Conservation (phyloP, 2,888 invertebrate genomes). For the Chaetogeoica ovagalla region DNA sequence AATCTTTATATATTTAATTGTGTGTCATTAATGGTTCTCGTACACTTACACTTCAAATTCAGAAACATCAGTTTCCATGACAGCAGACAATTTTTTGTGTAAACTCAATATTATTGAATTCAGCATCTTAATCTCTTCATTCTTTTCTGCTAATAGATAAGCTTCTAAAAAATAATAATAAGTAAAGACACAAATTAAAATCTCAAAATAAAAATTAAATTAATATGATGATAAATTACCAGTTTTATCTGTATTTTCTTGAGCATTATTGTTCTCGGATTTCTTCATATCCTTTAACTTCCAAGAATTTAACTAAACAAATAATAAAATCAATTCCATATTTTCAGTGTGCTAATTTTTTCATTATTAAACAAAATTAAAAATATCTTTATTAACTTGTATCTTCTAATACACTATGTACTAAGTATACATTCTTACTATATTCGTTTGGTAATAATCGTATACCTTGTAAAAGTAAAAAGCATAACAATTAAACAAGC, state of each 20-base stretch:
- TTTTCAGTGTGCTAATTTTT: not conserved
- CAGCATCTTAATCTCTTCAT: slow-evolving; percentile 47
- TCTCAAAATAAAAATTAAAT: not conserved
- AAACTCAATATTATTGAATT: slow-evolving; percentile 45
- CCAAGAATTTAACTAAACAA: slow-evolving; percentile 46
- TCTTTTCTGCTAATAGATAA: slow-evolving; percentile 40
- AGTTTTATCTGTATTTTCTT: slow-evolving; percentile 28
- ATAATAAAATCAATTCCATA: not conserved
- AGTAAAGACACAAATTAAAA: not conserved
- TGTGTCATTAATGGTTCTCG: not conserved
- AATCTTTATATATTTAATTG: not conserved
- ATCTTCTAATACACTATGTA: not conserved
- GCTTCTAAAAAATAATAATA: slow-evolving; percentile 22
- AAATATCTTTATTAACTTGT: not conserved
- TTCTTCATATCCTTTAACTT: slow-evolving; percentile 36
- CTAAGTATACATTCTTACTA: not conserved
- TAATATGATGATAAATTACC: slow-evolving; percentile 9
- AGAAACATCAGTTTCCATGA: slow-evolving; percentile 47
- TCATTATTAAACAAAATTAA: not conserved
- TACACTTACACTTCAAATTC: slow-evolving; percentile 42
- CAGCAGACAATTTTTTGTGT: slow-evolving; percentile 47
- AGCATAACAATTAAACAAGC: not conserved
- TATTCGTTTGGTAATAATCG: not conserved
- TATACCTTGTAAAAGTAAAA: not conserved
- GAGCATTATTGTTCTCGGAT: slow-evolving; percentile 8